phyloP scores from a whole-genome alignment of 64 coral and sea anemone genomes.

The Stichodactyla mertensii region DNA sequence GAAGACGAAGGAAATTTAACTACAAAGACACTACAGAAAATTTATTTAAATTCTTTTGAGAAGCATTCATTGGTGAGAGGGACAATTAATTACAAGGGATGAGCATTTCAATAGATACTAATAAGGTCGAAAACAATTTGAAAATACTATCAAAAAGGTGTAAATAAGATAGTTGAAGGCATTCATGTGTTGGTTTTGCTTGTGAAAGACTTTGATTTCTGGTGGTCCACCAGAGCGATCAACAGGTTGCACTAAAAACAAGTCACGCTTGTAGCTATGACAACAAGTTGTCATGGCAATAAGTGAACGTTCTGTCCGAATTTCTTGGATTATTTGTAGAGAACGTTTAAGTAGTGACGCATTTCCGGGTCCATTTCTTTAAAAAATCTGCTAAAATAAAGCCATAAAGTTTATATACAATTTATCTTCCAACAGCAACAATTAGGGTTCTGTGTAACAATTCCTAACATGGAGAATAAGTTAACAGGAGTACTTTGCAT shows the following conservation, averaged over 20 bases:
- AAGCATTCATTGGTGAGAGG: not conserved
- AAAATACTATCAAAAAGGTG: not conserved
- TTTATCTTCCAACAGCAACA: too few species aligned
- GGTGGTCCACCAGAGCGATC: not conserved
- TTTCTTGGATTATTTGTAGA: not conserved
- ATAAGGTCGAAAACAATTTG: not conserved
- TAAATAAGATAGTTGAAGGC: not conserved
- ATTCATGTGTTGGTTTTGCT: not conserved
- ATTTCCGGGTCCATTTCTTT: too few species aligned
- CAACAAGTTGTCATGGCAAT: not conserved
- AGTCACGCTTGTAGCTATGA: not conserved
- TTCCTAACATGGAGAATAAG: too few species aligned
- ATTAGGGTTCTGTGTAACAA: too few species aligned
- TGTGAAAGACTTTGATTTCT: not conserved
- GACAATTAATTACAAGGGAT: not conserved
- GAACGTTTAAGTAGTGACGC: not conserved
- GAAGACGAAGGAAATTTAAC: too few species aligned
- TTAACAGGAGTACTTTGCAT: too few species aligned
- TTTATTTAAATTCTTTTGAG: too few species aligned
- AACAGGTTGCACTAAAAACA: not conserved
- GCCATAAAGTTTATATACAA: too few species aligned
- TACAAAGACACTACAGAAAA: too few species aligned
- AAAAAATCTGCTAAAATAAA: too few species aligned
- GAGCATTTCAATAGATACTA: too few species aligned
- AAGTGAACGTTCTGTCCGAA: not conserved